Evolutionary conservation across 2,888 invertebrate genomes (phyloP).

Genomic region (Chrysolina haemoptera): DNA sequence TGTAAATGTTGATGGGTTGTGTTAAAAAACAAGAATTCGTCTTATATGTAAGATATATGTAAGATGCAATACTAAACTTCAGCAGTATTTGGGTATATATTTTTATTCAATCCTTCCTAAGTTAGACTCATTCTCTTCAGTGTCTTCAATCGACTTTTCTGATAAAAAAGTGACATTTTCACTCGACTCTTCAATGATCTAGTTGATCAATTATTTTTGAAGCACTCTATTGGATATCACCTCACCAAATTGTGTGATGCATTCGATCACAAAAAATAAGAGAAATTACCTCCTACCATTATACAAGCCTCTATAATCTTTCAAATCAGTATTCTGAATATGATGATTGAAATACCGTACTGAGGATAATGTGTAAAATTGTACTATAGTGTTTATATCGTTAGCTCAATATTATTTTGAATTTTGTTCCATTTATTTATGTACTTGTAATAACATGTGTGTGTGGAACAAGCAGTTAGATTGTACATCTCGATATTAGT

Average conservation of each 20-base stretch:
- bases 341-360: constrained; percentile 55
- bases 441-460: constrained; percentile 64
- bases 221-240: background rate
- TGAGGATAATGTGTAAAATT: constrained; percentile 64
- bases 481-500: constrained; percentile 69
- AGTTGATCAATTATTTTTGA: background rate
- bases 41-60: too few species aligned
- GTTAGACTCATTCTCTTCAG: too few species aligned
- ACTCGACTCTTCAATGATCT: background rate
- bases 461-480: constrained; percentile 67
- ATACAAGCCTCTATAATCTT: constrained; percentile 12
- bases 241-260: background rate
- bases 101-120: too few species aligned
- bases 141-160: too few species aligned
- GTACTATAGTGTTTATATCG: constrained; percentile 68
- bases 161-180: too few species aligned
- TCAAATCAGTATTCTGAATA: constrained; percentile 48
- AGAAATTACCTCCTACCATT: constrained; percentile 10
- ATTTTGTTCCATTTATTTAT: constrained; percentile 68
- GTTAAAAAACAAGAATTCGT: too few species aligned
- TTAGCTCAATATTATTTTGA: constrained; percentile 68
- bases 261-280: background rate
- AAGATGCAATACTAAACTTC: too few species aligned
- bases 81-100: too few species aligned
- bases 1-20: too few species aligned